Base-by-base conservation (phyloP, 2,113 vertebrate genomes). In the Noturus placidus region DNA sequence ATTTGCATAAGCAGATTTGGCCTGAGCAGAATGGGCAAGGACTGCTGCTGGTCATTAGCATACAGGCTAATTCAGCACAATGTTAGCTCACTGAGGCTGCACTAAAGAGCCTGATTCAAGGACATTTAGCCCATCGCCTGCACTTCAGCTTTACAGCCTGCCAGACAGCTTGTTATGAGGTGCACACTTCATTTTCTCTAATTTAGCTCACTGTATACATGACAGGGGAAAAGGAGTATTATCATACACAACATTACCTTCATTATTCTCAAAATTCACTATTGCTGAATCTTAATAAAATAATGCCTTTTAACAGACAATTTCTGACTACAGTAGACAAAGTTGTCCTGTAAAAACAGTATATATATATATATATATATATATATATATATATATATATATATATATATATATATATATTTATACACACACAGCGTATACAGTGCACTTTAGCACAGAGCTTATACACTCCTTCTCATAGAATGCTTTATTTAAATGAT, bases 1-100 rank as follows among this genome's bases (percentile, higher is more conserved):
- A 97, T 97, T 97, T 97, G 96, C 96, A 97, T 96, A 96, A 98
- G 96, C 96, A 97, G 96, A 97, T 97, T 97, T 97, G 95, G 93
- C 93, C 91, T 92, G 89, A 89, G 94, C 94, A 95, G 95, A 96
- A 96, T 96, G 95, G 91, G 94, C 83, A 88, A 93, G 94, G 93
- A 93, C 92, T 94, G 95, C 94, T 94, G 96, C 95, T 95, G 95
- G 93, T 96, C 95, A 96, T 97, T 97, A 96, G 96, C 96, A 97
- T 97, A 96, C 94, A 92, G 95, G 94, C 95, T 97, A 96, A 97
- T 97, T 97, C 95, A 95, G 95, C 95, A 96, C 96, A 97, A 95
- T 96, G 95, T 96, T 96, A 97, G 95, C 96, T 96, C 94, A 96
- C 96, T 97, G 96, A 96, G 93, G 93, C 94, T 92, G 91, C 93